These are phyloP conservation scores for Drosophila repletoides DNA, from an alignment of 1,140 invertebrate genomes.

Conservation along the genomic window DNA sequence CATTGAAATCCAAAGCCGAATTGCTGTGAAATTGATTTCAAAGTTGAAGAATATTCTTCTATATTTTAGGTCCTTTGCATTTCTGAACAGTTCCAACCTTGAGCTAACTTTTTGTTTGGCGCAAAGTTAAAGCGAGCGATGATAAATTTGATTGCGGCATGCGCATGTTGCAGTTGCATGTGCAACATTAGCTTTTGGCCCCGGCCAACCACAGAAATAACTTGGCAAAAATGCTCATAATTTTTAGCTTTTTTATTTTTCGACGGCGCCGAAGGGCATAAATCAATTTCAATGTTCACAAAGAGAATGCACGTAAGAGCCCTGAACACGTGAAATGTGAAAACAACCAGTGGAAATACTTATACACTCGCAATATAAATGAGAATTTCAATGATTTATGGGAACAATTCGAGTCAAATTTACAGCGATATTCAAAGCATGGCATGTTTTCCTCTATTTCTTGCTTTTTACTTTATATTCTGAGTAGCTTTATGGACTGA, in stretches of 20 bases:
- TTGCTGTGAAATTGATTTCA: too few relatives aligned
- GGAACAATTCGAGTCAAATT: constrained; percentile 54
- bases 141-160: constrained; percentile 69
- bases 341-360: constrained; percentile 17
- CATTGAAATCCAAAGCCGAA: too few relatives aligned
- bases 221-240: constrained; percentile 48
- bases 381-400: constrained; percentile 66
- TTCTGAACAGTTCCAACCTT: constrained; percentile 11
- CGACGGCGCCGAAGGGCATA: constrained; percentile 38
- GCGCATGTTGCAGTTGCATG: constrained; percentile 46
- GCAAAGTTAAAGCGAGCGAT: constrained; percentile 2
- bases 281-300: constrained; percentile 68
- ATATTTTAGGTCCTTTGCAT: too few relatives aligned
- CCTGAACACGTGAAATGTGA: constrained; percentile 46
- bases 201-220: constrained; percentile 38
- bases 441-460: constrained; percentile 5
- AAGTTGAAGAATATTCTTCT: too few relatives aligned
- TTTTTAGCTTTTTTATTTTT: constrained; percentile 36
- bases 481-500: neutral
- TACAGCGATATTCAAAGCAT: constrained; percentile 13
- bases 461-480: constrained; percentile 3
- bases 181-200: constrained; percentile 52
- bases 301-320: constrained; percentile 50
- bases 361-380: constrained; percentile 17
- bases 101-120: constrained; percentile 15